Evolutionary conservation across 2,797 vertebrate genomes (phyloP), one percentile per base, ranked within the genome.

Genomic region (Gymnothorax reevesii): DNA sequence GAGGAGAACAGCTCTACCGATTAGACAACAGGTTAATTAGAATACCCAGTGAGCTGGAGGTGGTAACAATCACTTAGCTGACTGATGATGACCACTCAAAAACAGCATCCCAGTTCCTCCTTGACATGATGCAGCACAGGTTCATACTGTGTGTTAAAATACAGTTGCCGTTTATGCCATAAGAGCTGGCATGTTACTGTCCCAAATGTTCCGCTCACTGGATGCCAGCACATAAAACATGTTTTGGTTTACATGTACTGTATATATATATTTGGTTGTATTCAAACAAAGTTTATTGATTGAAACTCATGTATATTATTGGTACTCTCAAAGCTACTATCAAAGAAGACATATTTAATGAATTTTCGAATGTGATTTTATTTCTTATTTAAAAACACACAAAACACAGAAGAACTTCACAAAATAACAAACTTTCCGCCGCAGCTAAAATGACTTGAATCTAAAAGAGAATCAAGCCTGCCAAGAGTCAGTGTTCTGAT

Each of bases 1-100:
- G 77, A 42, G 79, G 52, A 79, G 59, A 49, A 66, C 84, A 66
- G 54, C 62, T 6, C 69, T 86, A 69, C 85, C 82, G 52, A 60
- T 57, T 55, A 55, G 52, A 69, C 59, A 52, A 82, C 1, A 54
- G 79, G 60, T 15, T 82, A 69, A 82, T 55, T 71, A 52, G 33
- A 25, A 83, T 71, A 42, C 54, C 79, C 64, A 27, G 59, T 52
- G 77, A 52, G 54, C 62, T 86, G 54, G 79, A 82, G 66, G 79
- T 54, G 13, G 10, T 86, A 52, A 22, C 4, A 54, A 55, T 13
- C 22, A 22, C 52, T 20, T 22, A 49, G 33, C 69, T 7, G 20
- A 20, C 33, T 80, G 42, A 80, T 80, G 17, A 80, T 54, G 9
- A 54, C 7, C 77, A 54, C 54, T 10, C 49, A 54, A n/a, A n/a